Evolutionary conservation across 37 sponge, comb jelly and placozoan genomes (phyloP).

Genomic region (Theonella swinhoei): DNA sequence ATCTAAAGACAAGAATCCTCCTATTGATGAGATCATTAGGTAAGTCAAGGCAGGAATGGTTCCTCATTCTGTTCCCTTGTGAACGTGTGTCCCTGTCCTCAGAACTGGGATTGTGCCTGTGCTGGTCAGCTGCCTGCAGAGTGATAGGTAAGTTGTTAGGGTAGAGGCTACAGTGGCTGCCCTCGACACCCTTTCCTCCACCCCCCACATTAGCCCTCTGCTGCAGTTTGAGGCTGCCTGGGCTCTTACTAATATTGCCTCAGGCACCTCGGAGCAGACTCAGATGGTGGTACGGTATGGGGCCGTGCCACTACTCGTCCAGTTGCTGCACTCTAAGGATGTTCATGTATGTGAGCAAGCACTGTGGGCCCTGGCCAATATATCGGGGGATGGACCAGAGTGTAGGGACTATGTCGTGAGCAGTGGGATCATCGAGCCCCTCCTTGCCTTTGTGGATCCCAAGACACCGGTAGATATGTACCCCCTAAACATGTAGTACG

Average conservation of each 20-base stretch:
- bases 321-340: conserved; percentile 58
- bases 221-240: conserved; percentile 97
- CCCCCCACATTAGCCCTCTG: conserved; percentile 51
- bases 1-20: conserved; percentile 85
- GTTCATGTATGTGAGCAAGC: conserved; percentile 86
- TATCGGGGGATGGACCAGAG: conserved; percentile 85
- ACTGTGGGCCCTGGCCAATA: conserved; percentile 96
- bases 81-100: not conserved
- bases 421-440: conserved; percentile 82
- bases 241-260: conserved; percentile 97
- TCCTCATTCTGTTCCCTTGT: not conserved
- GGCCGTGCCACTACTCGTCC: conserved; percentile 85
- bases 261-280: conserved; percentile 93
- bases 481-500: no score
- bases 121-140: conserved; percentile 64
- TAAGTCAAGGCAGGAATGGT: conserved; percentile 21
- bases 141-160: conserved; percentile 39
- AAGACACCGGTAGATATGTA: conserved; percentile 54
- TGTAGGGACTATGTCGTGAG: conserved; percentile 86
- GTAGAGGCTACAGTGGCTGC: not conserved
- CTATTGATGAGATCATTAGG: conserved; percentile 83
- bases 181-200: not conserved
- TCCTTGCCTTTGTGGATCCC: conserved; percentile 70
- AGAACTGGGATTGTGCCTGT: conserved; percentile 87
- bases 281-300: conserved; percentile 78